Conservation (phyloP, 2,888 invertebrate species). For the Acleris literana region DNA sequence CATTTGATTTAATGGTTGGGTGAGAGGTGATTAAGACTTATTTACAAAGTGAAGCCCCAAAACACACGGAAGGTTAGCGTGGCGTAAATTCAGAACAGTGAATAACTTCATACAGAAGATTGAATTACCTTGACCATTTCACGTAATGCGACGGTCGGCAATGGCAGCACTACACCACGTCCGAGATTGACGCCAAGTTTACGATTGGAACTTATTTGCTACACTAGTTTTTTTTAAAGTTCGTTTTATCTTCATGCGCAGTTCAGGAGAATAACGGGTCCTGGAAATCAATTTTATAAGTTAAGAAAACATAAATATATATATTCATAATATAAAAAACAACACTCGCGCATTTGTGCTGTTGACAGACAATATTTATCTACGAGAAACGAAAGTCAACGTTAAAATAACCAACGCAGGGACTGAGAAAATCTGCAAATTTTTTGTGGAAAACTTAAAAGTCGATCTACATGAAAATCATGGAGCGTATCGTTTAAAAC, state of each 20-base stretch:
- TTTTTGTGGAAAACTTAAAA: conserved; percentile 13
- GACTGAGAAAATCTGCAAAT: neutral
- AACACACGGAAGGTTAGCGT: conserved; percentile 76
- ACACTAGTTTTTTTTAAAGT: conserved; percentile 62
- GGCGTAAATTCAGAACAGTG: conserved; percentile 70
- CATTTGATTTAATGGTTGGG: conserved; percentile 58
- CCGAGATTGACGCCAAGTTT: conserved; percentile 58
- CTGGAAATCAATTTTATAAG: conserved; percentile 72
- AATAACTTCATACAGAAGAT: conserved; percentile 72
- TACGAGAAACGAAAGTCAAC: neutral
- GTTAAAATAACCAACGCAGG: neutral
- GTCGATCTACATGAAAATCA: conserved; percentile 37
- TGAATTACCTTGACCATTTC: conserved; percentile 82
- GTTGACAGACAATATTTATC: neutral
- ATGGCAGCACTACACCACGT: conserved; percentile 56
- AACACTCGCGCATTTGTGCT: neutral
- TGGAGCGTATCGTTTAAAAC: conserved; percentile 40
- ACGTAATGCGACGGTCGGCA: conserved; percentile 70
- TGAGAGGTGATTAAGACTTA: conserved; percentile 72
- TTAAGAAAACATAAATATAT: conserved; percentile 29
- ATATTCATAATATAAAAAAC: neutral
- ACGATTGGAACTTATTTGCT: conserved; percentile 64
- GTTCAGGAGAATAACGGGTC: conserved; percentile 77
- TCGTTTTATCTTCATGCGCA: conserved; percentile 67
- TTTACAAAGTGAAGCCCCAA: conserved; percentile 77